Evolutionary conservation across 1,140 invertebrate species (phyloP).

Genomic region (Saccostrea echinata): DNA sequence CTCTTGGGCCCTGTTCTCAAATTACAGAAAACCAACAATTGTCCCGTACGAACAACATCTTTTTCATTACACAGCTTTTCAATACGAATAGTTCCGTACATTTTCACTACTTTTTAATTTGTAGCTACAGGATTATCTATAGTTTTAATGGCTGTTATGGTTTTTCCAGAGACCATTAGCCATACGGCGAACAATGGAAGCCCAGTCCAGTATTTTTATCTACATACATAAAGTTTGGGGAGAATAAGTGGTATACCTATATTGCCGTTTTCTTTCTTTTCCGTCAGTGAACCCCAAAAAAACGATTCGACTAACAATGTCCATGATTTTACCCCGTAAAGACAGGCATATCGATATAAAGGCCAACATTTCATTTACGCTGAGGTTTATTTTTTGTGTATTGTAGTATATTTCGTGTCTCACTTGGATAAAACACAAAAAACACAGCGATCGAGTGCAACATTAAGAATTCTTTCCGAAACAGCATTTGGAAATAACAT

Average conservation of each 20-base stretch:
- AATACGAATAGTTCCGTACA: background rate
- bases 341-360: background rate
- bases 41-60: background rate
- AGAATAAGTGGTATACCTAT: background rate
- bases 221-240: background rate
- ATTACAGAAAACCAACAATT: background rate
- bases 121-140: constrained; percentile 16
- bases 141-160: background rate
- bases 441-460: background rate
- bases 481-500: background rate
- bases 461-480: background rate
- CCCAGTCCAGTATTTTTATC: background rate
- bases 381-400: background rate
- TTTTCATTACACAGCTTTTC: background rate
- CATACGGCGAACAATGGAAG: background rate
- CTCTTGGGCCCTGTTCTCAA: background rate
- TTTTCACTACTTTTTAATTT: constrained; percentile 1
- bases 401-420: background rate
- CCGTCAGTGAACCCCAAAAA: background rate
- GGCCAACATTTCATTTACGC: constrained; percentile 2
- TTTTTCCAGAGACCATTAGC: constrained; percentile 24
- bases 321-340: background rate
- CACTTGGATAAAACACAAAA: background rate
- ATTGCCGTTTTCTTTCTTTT: background rate
- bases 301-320: background rate